phyloP scores from a whole-genome alignment of 2,113 vertebrate species.

The Piliocolobus tephrosceles region DNA sequence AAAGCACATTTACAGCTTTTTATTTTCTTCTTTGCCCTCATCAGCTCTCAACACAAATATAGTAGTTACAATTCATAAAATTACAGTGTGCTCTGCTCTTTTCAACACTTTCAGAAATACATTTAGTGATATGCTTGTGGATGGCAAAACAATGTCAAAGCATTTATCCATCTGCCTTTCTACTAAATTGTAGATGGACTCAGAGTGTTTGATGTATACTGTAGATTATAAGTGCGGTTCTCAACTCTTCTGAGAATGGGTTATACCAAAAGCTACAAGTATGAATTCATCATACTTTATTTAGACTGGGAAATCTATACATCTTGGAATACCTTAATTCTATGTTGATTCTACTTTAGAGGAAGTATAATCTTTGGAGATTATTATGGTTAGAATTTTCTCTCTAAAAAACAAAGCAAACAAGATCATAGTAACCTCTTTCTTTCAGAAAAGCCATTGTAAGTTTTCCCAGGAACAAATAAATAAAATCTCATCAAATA shows the following conservation, averaged over 20 bases:
- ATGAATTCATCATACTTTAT: background rate
- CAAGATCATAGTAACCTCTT: background rate
- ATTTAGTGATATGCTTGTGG: background rate
- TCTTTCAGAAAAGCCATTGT: background rate
- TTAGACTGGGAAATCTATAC: background rate
- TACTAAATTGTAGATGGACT: slow-evolving; percentile 34
- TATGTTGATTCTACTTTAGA: background rate
- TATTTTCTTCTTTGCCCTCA: slow-evolving; percentile 6
- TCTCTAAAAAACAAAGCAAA: background rate
- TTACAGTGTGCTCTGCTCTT: background rate
- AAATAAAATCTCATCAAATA: background rate
- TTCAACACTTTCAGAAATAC: slow-evolving; percentile 17
- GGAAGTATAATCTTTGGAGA: background rate
- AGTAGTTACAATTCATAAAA: slow-evolving; percentile 51
- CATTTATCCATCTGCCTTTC: slow-evolving; percentile 57
- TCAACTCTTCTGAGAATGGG: slow-evolving; percentile 39
- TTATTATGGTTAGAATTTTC: slow-evolving; percentile 31
- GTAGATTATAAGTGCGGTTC: background rate
- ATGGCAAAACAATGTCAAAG: slow-evolving; percentile 47
- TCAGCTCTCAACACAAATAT: background rate
- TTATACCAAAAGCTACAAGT: background rate
- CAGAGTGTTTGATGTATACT: background rate
- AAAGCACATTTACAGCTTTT: slow-evolving; percentile 29
- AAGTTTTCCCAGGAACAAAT: background rate
- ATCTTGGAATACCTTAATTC: slow-evolving; percentile 42